Conservation (phyloP, 1,140 invertebrate genomes). For the Apis laboriosa region DNA sequence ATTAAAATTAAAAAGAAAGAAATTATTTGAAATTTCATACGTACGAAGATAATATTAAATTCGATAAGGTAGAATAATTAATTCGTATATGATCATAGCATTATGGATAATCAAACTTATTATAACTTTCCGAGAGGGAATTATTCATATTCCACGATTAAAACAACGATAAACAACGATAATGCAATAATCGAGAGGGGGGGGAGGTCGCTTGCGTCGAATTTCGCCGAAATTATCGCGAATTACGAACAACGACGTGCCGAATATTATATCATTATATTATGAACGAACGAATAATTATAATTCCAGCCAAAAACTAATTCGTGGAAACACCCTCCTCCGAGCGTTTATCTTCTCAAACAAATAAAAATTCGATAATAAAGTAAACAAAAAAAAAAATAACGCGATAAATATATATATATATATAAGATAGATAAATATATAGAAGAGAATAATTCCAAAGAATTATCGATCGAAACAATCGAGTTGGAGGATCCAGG, state of each 20-base stretch:
- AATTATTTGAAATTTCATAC: no score
- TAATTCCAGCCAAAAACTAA: no score
- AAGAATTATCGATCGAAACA: not conserved
- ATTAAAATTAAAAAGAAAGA: no score
- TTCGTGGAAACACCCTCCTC: no score
- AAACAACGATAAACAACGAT: slow-evolving; percentile 3
- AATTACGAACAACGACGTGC: not conserved
- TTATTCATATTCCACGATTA: not conserved
- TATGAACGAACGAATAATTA: no score
- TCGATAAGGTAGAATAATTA: not conserved
- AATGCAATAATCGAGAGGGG: not conserved
- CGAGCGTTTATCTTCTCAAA: no score
- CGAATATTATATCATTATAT: not conserved
- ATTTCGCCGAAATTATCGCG: not conserved
- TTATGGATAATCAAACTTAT: not conserved
- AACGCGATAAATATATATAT: no score
- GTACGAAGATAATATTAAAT: not conserved
- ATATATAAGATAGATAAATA: no score
- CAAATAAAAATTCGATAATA: no score
- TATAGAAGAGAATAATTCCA: no score
- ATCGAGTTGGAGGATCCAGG: not conserved
- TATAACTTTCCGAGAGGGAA: not conserved
- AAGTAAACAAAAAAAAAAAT: no score
- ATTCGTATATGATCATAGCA: not conserved
- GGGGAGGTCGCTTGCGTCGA: not conserved